These are phyloP conservation scores for Cheirogaleus medius DNA, from an alignment of 2,113 vertebrate species.

Conservation along the genomic window DNA sequence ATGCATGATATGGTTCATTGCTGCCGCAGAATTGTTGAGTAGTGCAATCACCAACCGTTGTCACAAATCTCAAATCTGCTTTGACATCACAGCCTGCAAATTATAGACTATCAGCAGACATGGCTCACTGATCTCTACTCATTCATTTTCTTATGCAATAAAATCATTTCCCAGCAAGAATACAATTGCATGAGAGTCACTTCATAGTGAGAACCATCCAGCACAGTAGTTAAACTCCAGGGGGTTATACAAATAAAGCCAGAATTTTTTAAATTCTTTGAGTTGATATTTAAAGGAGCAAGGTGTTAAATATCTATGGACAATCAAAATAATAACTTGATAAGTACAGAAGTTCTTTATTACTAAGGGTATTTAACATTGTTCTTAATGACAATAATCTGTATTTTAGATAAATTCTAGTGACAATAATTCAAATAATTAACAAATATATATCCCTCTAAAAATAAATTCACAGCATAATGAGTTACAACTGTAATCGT, in stretches of 20 bases:
- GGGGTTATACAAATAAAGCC: constrained; percentile 53
- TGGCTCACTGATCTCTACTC: constrained; percentile 60
- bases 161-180: constrained; percentile 73
- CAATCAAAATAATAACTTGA: constrained; percentile 28
- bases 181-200: constrained; percentile 51
- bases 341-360: not conserved
- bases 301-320: not conserved
- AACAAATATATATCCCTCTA: not conserved
- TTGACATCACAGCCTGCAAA: constrained; percentile 64
- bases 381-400: not conserved
- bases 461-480: constrained; percentile 17
- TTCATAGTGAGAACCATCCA: constrained; percentile 51
- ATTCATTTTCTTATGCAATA: constrained; percentile 69
- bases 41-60: not conserved
- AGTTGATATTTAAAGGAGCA: constrained; percentile 61
- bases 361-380: constrained; percentile 6
- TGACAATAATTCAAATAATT: constrained; percentile 18
- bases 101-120: constrained; percentile 62
- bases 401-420: constrained; percentile 6
- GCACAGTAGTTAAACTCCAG: constrained; percentile 46
- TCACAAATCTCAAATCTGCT: constrained; percentile 58
- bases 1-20: not conserved
- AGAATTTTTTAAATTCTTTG: constrained; percentile 48
- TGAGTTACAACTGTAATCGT: not conserved
- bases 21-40: not conserved